These are phyloP conservation scores for Atlantisia rogersi DNA, from an alignment of 2,113 vertebrate genomes.

Conservation along the genomic window DNA sequence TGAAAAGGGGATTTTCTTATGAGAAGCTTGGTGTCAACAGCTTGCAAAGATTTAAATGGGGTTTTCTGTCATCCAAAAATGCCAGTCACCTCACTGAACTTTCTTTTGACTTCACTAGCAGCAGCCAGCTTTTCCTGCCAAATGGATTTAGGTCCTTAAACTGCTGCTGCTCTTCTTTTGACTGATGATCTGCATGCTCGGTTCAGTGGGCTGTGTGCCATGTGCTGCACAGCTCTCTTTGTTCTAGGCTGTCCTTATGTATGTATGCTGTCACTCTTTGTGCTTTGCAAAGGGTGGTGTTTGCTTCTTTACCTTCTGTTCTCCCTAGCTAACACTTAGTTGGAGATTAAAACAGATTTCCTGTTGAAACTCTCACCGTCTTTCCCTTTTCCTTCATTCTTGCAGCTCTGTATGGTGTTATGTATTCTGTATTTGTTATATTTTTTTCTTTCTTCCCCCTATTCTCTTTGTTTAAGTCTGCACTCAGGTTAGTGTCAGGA, in stretches of 20 bases:
- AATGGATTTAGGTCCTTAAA: not conserved
- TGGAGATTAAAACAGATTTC: not conserved
- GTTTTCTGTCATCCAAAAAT: not conserved
- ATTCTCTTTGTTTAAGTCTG: not conserved
- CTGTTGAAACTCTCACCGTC: not conserved
- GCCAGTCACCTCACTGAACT: not conserved
- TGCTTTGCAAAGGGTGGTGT: not conserved
- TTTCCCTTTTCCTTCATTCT: not conserved
- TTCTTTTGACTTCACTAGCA: not conserved
- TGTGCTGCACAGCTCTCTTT: not conserved
- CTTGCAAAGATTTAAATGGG: not conserved
- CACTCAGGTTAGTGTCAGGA: not conserved
- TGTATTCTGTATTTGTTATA: not conserved
- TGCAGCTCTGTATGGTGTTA: not conserved
- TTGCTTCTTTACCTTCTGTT: not conserved
- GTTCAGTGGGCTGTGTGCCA: not conserved
- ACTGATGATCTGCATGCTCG: not conserved
- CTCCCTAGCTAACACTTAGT: not conserved
- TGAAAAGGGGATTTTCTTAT: not conserved
- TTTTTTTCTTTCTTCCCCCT: no score
- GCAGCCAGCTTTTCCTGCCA: slow-evolving; percentile 26
- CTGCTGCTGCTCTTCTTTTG: not conserved
- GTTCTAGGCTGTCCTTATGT: not conserved
- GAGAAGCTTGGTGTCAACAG: not conserved
- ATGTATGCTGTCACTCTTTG: not conserved